Evolutionary conservation across 2,888 invertebrate species (phyloP), one percentile per base, ranked within the genome.

Genomic region (Drosophila fulvimacula): DNA sequence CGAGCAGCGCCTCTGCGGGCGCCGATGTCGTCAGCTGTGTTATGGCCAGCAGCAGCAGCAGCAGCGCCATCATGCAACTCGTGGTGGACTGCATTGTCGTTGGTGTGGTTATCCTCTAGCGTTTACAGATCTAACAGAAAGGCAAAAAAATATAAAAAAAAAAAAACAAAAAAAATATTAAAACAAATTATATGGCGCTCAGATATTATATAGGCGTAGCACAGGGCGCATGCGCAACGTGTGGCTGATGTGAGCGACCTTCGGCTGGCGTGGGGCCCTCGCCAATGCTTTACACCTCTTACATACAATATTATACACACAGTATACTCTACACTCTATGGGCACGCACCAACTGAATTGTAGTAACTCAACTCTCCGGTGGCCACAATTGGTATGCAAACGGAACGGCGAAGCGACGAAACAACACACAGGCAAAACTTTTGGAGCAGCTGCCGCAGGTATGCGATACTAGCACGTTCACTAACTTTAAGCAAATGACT

Each of bases 401-500:
- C 52, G 21, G 34, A 36, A 27, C 44, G 13, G 44, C 34, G 34
- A 36, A 49, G 27, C 46, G 17, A 48, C 27, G 53, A 42, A 56
- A 52, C 21, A 17, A 30, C 48, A 38, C 36, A 17, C 38, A 39
- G 39, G 13, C 53, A 58, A 64, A 64, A 60, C 17, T 62, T 70
- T 57, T 56, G 13, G 39, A 61, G 48, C 81, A 86, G 81, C 81
- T 76, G 75, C 79, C 76, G 78, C 63, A 75, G 79, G 77, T 79
- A 83, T 78, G 79, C 91, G 92, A 91, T 92, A 92, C 90, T 88
- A 90, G 90, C 92, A 85, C 91, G 92, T 91, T 91, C 92, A 92
- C 92, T 92, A 91, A 91, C 92, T 91, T 91, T 88, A 92, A 91
- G 90, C 90, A 92, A 92, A 92, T 92, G 92, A 92, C 91, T 91